Conservation (phyloP, 2,113 vertebrate genomes). For the Cephalopholis sonnerati region DNA sequence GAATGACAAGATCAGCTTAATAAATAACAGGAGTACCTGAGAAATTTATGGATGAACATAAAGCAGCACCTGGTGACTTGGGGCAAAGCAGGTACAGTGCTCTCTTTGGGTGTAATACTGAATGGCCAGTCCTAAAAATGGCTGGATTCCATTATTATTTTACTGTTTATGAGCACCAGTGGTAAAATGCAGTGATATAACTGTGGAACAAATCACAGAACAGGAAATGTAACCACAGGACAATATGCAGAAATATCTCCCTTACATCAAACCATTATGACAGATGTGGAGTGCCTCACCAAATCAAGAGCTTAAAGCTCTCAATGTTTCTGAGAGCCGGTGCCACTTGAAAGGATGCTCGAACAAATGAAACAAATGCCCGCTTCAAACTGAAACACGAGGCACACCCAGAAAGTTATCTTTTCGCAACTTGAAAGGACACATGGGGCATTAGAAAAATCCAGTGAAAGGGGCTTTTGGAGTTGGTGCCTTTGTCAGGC, state of each 20-base stretch:
- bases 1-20: constrained; percentile 19
- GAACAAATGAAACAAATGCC: constrained; percentile 73
- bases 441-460: constrained; percentile 64
- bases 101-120: constrained; percentile 3
- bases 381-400: constrained; percentile 66
- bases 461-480: constrained; percentile 73
- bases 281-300: constrained; percentile 22
- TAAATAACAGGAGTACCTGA: constrained; percentile 44
- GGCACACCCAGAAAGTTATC: constrained; percentile 79
- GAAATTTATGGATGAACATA: constrained; percentile 57
- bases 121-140: constrained; percentile 18
- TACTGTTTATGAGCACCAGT: constrained; percentile 14
- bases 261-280: constrained; percentile 30
- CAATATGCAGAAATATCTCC: neutral
- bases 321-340: constrained; percentile 34
- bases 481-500: constrained; percentile 77
- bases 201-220: constrained; percentile 3
- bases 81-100: constrained; percentile 6
- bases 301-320: constrained; percentile 55
- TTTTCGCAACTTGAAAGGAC: constrained; percentile 77
- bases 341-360: constrained; percentile 66
- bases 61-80: constrained; percentile 58
- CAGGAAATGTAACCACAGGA: constrained; percentile 15
- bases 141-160: constrained; percentile 4
- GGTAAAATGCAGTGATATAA: neutral